Conservation (phyloP, 2,888 invertebrate species). For the Meghimatium bilineatum region DNA sequence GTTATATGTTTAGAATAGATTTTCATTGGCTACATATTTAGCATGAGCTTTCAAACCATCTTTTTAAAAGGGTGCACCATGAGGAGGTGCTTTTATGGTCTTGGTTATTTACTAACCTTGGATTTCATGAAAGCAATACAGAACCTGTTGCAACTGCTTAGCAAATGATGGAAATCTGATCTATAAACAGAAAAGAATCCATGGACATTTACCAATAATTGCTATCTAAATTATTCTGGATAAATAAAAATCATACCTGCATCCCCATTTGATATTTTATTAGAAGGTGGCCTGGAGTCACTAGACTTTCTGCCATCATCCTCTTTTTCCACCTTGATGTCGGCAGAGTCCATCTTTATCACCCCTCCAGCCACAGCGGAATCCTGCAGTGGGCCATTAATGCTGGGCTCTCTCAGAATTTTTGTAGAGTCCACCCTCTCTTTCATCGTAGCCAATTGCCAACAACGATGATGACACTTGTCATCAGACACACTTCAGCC, state of each 20-base stretch:
- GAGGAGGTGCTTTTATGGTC: too few species aligned
- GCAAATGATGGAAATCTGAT: too few species aligned
- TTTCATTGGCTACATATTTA: too few species aligned
- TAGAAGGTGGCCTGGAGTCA: conserved; percentile 29
- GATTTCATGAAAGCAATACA: too few species aligned
- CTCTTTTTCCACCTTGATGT: conserved; percentile 69
- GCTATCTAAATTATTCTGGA: neutral
- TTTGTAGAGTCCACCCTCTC: conserved; percentile 35
- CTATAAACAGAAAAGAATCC: too few species aligned
- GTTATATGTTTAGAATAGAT: too few species aligned
- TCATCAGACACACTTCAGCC: conserved; percentile 16
- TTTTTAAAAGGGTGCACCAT: too few species aligned
- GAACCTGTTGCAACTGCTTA: too few species aligned
- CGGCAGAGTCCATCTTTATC: conserved; percentile 39
- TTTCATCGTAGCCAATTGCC: conserved; percentile 4
- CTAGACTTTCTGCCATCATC: conserved; percentile 51
- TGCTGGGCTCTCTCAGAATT: conserved; percentile 30
- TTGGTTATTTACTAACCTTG: too few species aligned
- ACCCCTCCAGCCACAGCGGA: neutral
- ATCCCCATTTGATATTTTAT: conserved; percentile 34
- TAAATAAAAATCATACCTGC: conserved; percentile 19
- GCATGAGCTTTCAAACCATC: too few species aligned
- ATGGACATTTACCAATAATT: too few species aligned
- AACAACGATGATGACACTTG: neutral
- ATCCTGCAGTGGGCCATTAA: conserved; percentile 23